A percentile compares a stretch with the other conserved stretches of the same genome.
Conservation (phyloP, 2,888 invertebrate genomes). For the Trachelus stipa region DNA sequence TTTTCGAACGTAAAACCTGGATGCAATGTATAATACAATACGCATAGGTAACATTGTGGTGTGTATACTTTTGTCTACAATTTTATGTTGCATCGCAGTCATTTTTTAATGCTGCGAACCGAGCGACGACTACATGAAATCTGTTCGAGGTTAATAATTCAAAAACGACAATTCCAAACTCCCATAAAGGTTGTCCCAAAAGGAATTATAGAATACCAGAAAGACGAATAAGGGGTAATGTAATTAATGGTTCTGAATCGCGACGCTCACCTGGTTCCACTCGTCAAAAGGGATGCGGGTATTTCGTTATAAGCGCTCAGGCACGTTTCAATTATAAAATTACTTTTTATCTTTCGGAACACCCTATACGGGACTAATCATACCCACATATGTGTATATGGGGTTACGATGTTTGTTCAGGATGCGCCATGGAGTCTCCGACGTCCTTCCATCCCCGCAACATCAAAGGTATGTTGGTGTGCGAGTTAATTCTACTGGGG, state of each 20-base stretch:
- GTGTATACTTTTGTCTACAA: background rate
- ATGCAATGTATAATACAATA: background rate
- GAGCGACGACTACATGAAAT: background rate
- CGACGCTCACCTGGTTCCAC: background rate
- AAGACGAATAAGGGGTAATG: background rate
- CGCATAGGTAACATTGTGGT: too few relatives aligned
- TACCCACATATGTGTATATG: background rate
- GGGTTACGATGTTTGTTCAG: background rate
- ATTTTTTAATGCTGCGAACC: background rate
- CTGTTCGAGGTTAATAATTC: background rate
- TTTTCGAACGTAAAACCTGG: background rate
- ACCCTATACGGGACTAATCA: background rate
- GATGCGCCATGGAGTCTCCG: slow-evolving; percentile 16
- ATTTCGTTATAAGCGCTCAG: background rate
- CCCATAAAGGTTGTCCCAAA: background rate
- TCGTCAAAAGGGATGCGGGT: background rate
- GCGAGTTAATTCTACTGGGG: slow-evolving; percentile 31
- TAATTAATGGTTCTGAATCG: background rate
- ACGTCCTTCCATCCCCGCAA: slow-evolving; percentile 22
- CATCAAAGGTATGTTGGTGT: slow-evolving; percentile 35
- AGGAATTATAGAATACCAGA: background rate
- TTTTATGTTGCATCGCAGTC: background rate
- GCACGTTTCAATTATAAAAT: background rate
- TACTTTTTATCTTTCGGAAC: background rate
- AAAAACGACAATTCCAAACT: background rate